Evolutionary conservation across 2,888 invertebrate species (phyloP).

Genomic region (Frankliniella intonsa): DNA sequence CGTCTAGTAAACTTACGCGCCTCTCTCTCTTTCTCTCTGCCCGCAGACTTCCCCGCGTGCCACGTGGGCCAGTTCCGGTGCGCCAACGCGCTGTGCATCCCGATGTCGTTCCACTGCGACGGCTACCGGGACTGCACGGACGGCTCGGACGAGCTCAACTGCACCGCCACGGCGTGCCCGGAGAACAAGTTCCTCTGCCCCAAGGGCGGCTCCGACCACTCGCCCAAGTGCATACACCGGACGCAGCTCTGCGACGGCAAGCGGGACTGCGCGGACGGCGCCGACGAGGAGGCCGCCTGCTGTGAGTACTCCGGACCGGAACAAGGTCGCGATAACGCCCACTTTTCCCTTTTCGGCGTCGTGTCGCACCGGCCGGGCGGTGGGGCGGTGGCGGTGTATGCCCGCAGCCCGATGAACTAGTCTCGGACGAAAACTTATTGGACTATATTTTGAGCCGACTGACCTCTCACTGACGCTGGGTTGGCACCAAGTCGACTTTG

Average conservation of each 20-base stretch:
- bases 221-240: conserved; percentile 82
- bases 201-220: conserved; percentile 63
- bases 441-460: no score
- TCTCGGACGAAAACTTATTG: no score
- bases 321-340: no score
- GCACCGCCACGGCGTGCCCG: conserved; percentile 80
- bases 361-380: no score
- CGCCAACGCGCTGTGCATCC: conserved; percentile 89
- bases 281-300: conserved; percentile 83
- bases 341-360: no score
- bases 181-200: conserved; percentile 89
- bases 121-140: conserved; percentile 89
- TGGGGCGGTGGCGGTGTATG: no score
- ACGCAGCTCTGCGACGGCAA: conserved; percentile 87
- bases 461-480: not conserved
- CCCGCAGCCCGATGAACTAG: no score
- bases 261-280: conserved; percentile 83
- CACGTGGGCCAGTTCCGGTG: conserved; percentile 89
- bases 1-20: no score
- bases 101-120: conserved; percentile 76
- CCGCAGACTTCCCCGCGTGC: conserved; percentile 80
- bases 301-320: conserved; percentile 58
- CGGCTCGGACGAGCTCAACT: conserved; percentile 83
- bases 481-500: not conserved
- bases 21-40: conserved; percentile 29